These are phyloP conservation scores for Agrochola macilenta DNA, from an alignment of 2,888 invertebrate genomes.

Conservation along the genomic window DNA sequence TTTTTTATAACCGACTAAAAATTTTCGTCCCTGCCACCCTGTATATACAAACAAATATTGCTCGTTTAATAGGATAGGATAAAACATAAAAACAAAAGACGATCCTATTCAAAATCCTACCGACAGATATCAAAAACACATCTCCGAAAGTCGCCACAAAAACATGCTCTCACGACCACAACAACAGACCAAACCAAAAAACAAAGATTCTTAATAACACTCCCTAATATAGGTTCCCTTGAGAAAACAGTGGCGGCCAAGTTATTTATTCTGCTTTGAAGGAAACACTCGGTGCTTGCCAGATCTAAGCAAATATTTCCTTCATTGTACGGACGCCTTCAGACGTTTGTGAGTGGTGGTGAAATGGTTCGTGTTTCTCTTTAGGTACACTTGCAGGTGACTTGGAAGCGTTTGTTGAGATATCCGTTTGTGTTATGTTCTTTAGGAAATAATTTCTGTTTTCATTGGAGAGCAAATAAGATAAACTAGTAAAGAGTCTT, in stretches of 20 bases:
- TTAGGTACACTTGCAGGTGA: conserved; percentile 35
- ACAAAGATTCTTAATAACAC: conserved; percentile 66
- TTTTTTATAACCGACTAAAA: too few relatives aligned
- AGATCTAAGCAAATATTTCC: conserved; percentile 75
- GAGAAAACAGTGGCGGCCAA: conserved; percentile 58
- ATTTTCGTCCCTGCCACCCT: too few relatives aligned
- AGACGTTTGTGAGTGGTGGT: conserved; percentile 41
- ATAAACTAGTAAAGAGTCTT: neutral
- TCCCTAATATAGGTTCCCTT: conserved; percentile 62
- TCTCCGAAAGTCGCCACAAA: conserved; percentile 10
- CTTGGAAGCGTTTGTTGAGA: conserved; percentile 36
- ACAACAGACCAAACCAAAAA: conserved; percentile 58
- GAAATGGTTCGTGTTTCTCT: conserved; percentile 34
- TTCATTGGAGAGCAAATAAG: neutral
- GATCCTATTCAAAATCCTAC: conserved; percentile 1
- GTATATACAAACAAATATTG: too few relatives aligned
- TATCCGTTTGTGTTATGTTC: conserved; percentile 26
- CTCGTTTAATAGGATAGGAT: neutral
- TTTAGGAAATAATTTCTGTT: conserved; percentile 8
- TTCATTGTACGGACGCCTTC: conserved; percentile 53
- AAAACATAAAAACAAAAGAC: conserved; percentile 14
- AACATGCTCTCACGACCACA: conserved; percentile 45
- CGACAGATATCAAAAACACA: conserved; percentile 23
- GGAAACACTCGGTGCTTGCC: conserved; percentile 65
- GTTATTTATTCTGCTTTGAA: conserved; percentile 70